phyloP scores from a whole-genome alignment of 2,888 invertebrate genomes.

The Yponomeuta malinellus region DNA sequence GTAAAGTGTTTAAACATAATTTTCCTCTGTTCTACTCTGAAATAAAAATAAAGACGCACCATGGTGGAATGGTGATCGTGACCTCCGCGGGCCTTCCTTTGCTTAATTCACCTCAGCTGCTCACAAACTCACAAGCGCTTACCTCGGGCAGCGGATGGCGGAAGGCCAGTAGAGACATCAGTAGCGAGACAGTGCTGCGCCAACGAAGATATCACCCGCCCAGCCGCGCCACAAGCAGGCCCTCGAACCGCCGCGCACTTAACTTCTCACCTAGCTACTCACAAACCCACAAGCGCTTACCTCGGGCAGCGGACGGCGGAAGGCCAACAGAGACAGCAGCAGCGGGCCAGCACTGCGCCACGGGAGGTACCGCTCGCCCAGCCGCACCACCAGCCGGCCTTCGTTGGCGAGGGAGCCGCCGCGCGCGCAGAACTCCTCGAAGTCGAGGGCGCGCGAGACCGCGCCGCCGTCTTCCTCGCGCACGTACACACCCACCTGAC shows the following conservation, averaged over 20 bases:
- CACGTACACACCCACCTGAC: conserved; percentile 61
- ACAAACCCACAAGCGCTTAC: conserved; percentile 54
- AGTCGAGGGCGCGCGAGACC: conserved; percentile 60
- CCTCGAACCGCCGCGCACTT: background rate
- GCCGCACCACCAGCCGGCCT: conserved; percentile 89
- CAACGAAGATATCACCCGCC: conserved; percentile 88
- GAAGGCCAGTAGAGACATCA: conserved; percentile 91
- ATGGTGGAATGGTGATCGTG: conserved; percentile 37
- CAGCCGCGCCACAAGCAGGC: background rate
- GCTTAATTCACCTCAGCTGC: background rate
- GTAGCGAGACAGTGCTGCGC: conserved; percentile 91
- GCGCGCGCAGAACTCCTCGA: conserved; percentile 73
- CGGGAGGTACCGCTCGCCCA: conserved; percentile 91
- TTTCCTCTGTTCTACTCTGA: no score
- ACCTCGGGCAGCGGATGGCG: conserved; percentile 89
- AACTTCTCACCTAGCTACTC: background rate
- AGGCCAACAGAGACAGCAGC: conserved; percentile 90
- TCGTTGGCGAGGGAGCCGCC: conserved; percentile 82
- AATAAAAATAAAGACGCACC: no score
- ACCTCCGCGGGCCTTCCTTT: conserved; percentile 29
- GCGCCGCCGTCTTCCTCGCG: conserved; percentile 44
- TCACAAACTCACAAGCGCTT: conserved; percentile 31
- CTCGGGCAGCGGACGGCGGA: conserved; percentile 88
- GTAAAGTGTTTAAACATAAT: no score
- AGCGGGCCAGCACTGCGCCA: conserved; percentile 95